Conservation (phyloP, 2,888 invertebrate species). For the Chymomyza procnemis region DNA sequence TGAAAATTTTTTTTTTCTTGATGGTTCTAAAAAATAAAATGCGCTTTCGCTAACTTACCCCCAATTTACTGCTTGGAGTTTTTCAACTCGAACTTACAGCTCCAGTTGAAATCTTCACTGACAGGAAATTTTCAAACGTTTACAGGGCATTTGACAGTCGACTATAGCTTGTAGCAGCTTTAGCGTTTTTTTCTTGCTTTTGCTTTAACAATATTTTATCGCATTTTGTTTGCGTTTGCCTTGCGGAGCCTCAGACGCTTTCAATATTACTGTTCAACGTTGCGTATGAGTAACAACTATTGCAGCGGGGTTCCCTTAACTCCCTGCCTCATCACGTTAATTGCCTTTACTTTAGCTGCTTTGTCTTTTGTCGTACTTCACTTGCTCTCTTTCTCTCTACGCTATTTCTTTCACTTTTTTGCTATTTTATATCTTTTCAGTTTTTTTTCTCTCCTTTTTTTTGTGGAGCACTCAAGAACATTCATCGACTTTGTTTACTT, state of each 20-base stretch:
- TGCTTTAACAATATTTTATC: slow-evolving; percentile 9
- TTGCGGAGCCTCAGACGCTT: neutral
- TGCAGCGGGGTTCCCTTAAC: neutral
- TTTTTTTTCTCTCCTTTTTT: neutral
- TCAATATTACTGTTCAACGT: neutral
- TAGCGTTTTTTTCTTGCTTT: slow-evolving; percentile 4
- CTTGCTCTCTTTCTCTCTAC: neutral
- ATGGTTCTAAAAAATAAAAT: too few relatives aligned
- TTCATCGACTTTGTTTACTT: slow-evolving; percentile 70
- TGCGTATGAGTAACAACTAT: neutral
- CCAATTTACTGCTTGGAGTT: too few relatives aligned
- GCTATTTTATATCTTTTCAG: neutral
- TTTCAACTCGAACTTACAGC: too few relatives aligned
- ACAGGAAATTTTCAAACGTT: too few relatives aligned
- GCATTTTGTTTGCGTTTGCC: slow-evolving; percentile 8
- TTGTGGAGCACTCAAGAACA: slow-evolving; percentile 49
- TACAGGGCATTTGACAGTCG: slow-evolving; percentile 12
- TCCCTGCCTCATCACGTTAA: neutral
- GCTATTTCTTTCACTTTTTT: neutral
- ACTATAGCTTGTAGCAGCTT: too few relatives aligned
- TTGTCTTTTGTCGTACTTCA: neutral
- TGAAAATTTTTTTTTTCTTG: too few relatives aligned
- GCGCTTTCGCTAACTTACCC: too few relatives aligned
- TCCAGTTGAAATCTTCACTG: too few relatives aligned
- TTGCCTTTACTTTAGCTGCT: neutral